A percentile compares a stretch with the other conserved stretches of the same genome.
Evolutionary conservation across 2,888 invertebrate species (phyloP).

Genomic region (Drosophila suboccidentalis): DNA sequence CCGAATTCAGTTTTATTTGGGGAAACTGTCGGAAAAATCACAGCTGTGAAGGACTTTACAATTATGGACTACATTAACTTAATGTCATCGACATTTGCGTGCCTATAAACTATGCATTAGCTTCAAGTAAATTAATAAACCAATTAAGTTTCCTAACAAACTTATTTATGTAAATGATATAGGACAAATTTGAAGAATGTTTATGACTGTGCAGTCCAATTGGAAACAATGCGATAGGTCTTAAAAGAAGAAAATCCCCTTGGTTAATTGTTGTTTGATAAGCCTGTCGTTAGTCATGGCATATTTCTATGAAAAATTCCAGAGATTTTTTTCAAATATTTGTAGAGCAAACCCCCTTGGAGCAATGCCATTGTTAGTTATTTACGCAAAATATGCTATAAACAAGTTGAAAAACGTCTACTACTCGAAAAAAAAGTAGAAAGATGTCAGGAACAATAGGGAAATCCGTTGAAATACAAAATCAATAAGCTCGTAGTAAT

Average conservation of each 20-base stretch:
- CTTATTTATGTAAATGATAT: conserved; percentile 7
- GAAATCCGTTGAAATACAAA: conserved; percentile 36
- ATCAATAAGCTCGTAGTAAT: conserved; percentile 49
- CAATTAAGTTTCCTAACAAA: not conserved
- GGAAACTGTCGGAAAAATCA: conserved; percentile 1
- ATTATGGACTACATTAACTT: conserved; percentile 1
- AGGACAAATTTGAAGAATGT: not conserved
- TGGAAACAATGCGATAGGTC: not conserved
- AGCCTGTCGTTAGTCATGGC: not conserved
- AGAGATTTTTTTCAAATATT: not conserved
- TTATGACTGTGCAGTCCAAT: not conserved
- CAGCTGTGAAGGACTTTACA: conserved; percentile 18
- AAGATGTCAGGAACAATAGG: conserved; percentile 13
- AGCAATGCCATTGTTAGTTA: not conserved
- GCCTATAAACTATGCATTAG: not conserved
- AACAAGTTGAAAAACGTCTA: not conserved
- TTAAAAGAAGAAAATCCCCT: not conserved
- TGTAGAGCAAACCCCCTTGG: not conserved
- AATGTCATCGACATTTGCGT: conserved; percentile 5
- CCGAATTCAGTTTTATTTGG: not conserved
- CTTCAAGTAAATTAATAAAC: not conserved
- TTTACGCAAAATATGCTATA: not conserved
- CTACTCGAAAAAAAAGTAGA: not conserved
- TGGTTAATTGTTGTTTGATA: not conserved
- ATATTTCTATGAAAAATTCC: not conserved